These are phyloP conservation scores for Saccopteryx bilineata DNA, from an alignment of 2,113 vertebrate genomes.

Conservation along the genomic window DNA sequence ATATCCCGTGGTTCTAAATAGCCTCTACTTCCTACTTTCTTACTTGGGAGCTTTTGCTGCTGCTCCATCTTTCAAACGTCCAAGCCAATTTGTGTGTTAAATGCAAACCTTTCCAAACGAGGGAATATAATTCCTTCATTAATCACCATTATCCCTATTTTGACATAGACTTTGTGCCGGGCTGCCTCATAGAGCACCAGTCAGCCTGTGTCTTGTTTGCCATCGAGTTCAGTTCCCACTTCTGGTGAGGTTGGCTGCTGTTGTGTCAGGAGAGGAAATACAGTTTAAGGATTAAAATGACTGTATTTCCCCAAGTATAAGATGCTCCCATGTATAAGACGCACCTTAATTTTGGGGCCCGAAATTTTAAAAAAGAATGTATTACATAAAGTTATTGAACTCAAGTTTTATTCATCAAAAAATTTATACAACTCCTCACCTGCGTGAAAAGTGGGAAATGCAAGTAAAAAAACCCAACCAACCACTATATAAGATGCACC, in stretches of 20 bases:
- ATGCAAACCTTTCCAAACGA: background rate
- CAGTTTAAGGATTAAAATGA: background rate
- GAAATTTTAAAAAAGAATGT: too few relatives aligned
- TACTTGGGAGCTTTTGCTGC: background rate
- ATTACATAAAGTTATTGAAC: too few relatives aligned
- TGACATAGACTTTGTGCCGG: background rate
- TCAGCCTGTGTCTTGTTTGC: background rate
- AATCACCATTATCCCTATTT: background rate
- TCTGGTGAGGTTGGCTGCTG: background rate
- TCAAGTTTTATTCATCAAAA: too few relatives aligned
- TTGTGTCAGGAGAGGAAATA: background rate
- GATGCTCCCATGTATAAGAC: too few relatives aligned
- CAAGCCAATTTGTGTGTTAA: background rate
- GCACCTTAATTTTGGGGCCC: too few relatives aligned
- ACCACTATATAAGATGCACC: too few relatives aligned
- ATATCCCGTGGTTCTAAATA: background rate
- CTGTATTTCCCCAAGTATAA: too few relatives aligned
- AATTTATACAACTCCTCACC: too few relatives aligned
- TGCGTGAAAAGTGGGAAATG: too few relatives aligned
- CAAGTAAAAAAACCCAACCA: too few relatives aligned
- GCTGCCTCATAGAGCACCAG: background rate
- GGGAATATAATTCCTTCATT: background rate
- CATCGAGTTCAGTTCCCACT: background rate
- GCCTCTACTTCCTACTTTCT: background rate
- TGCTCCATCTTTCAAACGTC: constrained; percentile 23